Base-by-base conservation (phyloP, 2,888 invertebrate genomes). In the Beris morrisii region DNA sequence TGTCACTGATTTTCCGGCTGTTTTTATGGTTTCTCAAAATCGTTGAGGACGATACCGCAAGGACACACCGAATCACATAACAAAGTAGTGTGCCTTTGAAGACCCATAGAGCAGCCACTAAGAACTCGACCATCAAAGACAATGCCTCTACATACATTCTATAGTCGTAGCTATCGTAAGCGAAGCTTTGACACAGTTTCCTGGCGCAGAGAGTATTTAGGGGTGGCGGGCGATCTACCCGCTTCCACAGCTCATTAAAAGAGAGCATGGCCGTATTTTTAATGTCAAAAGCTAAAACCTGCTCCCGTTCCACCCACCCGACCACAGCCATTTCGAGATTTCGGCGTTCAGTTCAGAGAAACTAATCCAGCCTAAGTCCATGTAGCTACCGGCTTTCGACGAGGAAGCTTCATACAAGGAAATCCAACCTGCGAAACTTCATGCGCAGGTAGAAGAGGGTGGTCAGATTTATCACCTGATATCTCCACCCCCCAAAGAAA, bases 171-270 rank as follows among this genome's bases (percentile, higher is more conserved):
- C 46, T 32, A 28, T 46, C 28, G 22, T 12, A 31, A 59, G 58
- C 22, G 38, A 50, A 61, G 61, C 61, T 61, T 61, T 61, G 61
- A 61, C 61, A 61, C 61, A 61, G 50, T 61, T 61, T 61, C 15
- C 61, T 15, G 50, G 61, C 61, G 61, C 61, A 61, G 50, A 50
- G 50, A 61, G 22, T 15, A 61, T 28, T 50, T 43, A 7, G 61
- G 61, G 59, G 52, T 61, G 61, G 50, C 43, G 7, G 7, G 56
- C n/a, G 7, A 22, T 1, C 31, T 46, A 31, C 46, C 58, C 46
- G 13, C 55, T 13, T 43, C n/a, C 31, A 53, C 45, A 46, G 44
- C 57, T 22, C 45, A 57, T 9, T 7, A 32, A 59, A 59, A 59
- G 31, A 28, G 53, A 46, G 38, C 46, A 15, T 46, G 22, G 58